These are phyloP conservation scores for Aphelocoma coerulescens DNA, from an alignment of 2,113 vertebrate genomes.

Conservation along the genomic window DNA sequence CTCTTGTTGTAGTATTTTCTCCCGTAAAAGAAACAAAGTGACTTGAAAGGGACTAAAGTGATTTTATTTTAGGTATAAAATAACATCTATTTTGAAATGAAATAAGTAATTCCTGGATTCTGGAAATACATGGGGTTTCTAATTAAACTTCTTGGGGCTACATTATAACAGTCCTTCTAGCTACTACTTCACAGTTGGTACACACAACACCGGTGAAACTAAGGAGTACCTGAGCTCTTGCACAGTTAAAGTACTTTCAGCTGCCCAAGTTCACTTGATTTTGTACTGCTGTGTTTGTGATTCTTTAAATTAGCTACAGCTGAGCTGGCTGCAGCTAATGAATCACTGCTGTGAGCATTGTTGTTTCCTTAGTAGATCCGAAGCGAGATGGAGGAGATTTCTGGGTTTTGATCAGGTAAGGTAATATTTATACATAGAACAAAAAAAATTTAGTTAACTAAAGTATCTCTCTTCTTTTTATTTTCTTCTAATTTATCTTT, in stretches of 20 bases:
- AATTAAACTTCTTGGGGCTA: neutral
- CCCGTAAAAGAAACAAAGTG: neutral
- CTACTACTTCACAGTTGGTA: neutral
- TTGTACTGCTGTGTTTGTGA: conserved; percentile 37
- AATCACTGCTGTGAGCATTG: neutral
- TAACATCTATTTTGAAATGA: neutral
- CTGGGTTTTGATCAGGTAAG: neutral
- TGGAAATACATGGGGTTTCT: neutral
- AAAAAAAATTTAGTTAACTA: neutral
- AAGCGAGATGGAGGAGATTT: neutral
- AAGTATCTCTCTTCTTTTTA: neutral
- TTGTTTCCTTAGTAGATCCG: neutral
- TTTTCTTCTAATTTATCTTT: neutral
- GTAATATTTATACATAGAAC: neutral
- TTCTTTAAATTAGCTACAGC: conserved; percentile 40
- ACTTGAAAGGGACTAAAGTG: neutral
- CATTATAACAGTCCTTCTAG: neutral
- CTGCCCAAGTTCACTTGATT: conserved; percentile 10
- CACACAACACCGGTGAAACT: neutral
- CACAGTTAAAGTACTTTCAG: neutral
- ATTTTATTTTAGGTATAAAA: neutral
- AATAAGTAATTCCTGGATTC: neutral
- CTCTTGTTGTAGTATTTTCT: neutral
- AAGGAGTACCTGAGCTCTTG: neutral
- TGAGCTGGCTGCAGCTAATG: conserved; percentile 18